Evolutionary conservation across 2,113 vertebrate genomes (phyloP).

Genomic region (Clarias batrachus): DNA sequence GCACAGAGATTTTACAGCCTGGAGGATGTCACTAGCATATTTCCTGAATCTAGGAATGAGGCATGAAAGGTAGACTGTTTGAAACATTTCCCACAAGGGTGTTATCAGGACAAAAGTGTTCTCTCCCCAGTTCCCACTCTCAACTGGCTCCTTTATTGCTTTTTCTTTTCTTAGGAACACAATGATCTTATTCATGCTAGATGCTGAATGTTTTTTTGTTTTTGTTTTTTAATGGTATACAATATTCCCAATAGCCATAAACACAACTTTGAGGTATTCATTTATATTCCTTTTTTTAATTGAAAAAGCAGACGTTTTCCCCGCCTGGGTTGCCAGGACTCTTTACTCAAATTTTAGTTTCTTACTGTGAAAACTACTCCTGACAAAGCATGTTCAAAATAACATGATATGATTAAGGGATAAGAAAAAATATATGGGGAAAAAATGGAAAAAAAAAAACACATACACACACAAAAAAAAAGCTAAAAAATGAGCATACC

Average conservation of each 20-base stretch:
- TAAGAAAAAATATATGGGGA: neutral
- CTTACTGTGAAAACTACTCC: neutral
- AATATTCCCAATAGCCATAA: neutral
- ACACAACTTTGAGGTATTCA: slow-evolving; percentile 1
- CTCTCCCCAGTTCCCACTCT: neutral
- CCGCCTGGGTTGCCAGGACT: neutral
- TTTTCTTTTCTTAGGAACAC: neutral
- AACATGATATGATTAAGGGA: neutral
- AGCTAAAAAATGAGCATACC: neutral
- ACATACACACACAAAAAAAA: too few species aligned
- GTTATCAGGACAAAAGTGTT: neutral
- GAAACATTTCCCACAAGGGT: neutral
- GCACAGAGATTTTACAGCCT: neutral
- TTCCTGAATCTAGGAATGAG: neutral
- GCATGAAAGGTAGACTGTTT: neutral
- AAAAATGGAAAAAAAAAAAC: neutral
- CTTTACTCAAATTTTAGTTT: neutral
- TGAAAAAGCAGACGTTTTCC: neutral
- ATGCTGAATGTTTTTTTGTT: neutral
- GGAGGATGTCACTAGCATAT: neutral
- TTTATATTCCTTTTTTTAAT: slow-evolving; percentile 17
- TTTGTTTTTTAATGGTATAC: neutral
- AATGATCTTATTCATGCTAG: neutral
- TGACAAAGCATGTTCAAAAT: neutral
- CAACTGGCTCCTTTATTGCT: neutral